A percentile compares a stretch with the other conserved stretches of the same genome.
Evolutionary conservation across 2,888 invertebrate genomes (phyloP).

Genomic region (Campoplex capitator): DNA sequence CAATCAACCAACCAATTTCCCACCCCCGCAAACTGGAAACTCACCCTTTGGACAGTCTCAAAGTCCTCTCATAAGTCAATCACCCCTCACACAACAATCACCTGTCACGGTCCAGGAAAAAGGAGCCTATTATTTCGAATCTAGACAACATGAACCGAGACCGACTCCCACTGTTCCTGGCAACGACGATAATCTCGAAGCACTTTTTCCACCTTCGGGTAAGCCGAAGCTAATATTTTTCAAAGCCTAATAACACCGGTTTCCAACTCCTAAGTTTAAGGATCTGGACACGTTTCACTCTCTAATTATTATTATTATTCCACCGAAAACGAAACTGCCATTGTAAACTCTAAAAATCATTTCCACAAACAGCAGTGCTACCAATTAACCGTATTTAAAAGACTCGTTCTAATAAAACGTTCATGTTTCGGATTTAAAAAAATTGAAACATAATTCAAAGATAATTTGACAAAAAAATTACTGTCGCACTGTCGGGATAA

Average conservation of each 20-base stretch:
- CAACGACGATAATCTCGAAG: slow-evolving; percentile 86
- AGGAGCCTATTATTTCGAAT: slow-evolving; percentile 79
- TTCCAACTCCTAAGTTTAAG: neutral
- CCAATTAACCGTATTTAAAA: too few relatives aligned
- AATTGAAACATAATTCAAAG: too few relatives aligned
- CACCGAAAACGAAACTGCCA: neutral
- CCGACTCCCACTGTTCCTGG: slow-evolving; percentile 59
- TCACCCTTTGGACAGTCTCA: slow-evolving; percentile 79
- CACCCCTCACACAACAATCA: slow-evolving; percentile 81
- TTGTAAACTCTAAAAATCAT: neutral
- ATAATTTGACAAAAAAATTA: too few relatives aligned
- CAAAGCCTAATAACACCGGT: neutral
- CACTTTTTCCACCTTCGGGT: slow-evolving; percentile 88
- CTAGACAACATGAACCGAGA: slow-evolving; percentile 74
- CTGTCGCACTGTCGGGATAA: too few relatives aligned
- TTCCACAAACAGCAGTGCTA: too few relatives aligned
- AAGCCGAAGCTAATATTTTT: slow-evolving; percentile 50
- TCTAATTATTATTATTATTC: neutral
- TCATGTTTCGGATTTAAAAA: too few relatives aligned
- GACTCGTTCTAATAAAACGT: too few relatives aligned
- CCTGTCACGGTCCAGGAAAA: slow-evolving; percentile 82
- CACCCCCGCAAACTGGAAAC: slow-evolving; percentile 75
- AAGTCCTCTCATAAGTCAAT: slow-evolving; percentile 80
- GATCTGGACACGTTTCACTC: neutral
- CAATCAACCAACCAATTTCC: slow-evolving; percentile 77